Conservation (phyloP, 1,140 invertebrate genomes). For the Tetragnatha versicolor region DNA sequence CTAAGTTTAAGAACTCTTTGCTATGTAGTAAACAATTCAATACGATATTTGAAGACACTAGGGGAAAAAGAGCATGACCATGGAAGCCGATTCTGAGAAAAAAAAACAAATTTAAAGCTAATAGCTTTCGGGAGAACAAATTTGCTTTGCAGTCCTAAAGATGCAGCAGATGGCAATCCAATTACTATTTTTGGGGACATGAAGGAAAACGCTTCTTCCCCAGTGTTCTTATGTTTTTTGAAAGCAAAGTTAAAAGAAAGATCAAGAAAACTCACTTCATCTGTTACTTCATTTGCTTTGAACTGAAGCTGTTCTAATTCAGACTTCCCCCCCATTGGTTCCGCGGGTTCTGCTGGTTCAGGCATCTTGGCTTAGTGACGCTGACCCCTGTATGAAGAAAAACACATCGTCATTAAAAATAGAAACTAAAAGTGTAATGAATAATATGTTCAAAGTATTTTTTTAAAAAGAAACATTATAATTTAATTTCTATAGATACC, state of each 20-base stretch:
- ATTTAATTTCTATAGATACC: too few relatives aligned
- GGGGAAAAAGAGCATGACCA: too few relatives aligned
- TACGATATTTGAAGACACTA: too few relatives aligned
- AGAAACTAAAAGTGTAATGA: background rate
- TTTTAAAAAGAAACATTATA: background rate
- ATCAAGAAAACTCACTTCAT: slow-evolving; percentile 75
- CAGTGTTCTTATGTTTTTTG: too few relatives aligned
- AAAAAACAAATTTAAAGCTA: too few relatives aligned
- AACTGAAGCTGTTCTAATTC: slow-evolving; percentile 91
- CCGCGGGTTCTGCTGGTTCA: slow-evolving; percentile 21
- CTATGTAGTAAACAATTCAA: too few relatives aligned
- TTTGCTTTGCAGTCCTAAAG: too few relatives aligned
- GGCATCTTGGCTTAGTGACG: slow-evolving; percentile 37
- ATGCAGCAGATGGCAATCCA: too few relatives aligned
- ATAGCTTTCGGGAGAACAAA: too few relatives aligned
- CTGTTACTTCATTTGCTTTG: slow-evolving; percentile 83
- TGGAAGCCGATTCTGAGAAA: too few relatives aligned
- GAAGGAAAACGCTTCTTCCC: background rate
- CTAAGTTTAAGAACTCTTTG: too few relatives aligned
- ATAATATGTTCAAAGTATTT: background rate
- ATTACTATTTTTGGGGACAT: too few relatives aligned
- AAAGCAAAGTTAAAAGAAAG: background rate
- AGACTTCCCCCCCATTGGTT: slow-evolving; percentile 63
- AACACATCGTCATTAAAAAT: background rate
- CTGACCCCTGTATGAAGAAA: background rate